Evolutionary conservation across 2,113 vertebrate genomes (phyloP), one percentile per base, ranked within the genome.

Genomic region (Aix galericulata): DNA sequence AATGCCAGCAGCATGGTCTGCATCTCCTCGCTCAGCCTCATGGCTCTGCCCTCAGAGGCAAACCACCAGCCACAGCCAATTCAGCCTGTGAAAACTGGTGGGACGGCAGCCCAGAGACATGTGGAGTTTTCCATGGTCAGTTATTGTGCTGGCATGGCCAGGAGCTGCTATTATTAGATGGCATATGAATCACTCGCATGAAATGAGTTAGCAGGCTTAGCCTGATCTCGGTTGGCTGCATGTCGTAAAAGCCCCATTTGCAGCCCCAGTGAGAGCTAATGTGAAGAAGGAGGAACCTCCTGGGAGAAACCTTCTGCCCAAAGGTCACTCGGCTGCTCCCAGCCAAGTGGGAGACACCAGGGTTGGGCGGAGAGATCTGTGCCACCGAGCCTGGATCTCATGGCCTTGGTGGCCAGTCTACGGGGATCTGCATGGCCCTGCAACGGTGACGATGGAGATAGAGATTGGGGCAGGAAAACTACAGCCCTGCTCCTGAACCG

Each of bases 111-210:
- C 60, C 64, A 63, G 74, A 77, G 55, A 56, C 17, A 27, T 21
- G 86, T 32, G 79, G 59, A 88, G 72, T 86, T 91, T 95, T 93
- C 94, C 90, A n/a, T 88, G 92, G 90, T 77, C 91, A 91, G 72
- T 88, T 82, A 27, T 59, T 74, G 62, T 53, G 50, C 77, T 95
- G 92, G 88, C 93, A 78, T 89, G 91, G 52, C 73, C 38, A 7
- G 71, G 66, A 72, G 64, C 31, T 83, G 77, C 83, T 93, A 88
- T 88, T 93, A 90, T 81, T 94, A 93, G 81, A 36, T 84, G 83
- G 81, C 80, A 50, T 67, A 89, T 93, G 95, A 96, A 82, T 96
- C 91, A 94, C 66, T 36, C 11, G 0, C 48, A n/a, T 0, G 2
- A 31, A 20, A 7, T 75, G 77, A 94, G 74, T 31, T 48, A 88